A percentile compares a stretch with the other conserved stretches of the same genome.
These are phyloP conservation scores for Drosophila buzzatii DNA, from an alignment of 2,888 invertebrate species.

Conservation along the genomic window DNA sequence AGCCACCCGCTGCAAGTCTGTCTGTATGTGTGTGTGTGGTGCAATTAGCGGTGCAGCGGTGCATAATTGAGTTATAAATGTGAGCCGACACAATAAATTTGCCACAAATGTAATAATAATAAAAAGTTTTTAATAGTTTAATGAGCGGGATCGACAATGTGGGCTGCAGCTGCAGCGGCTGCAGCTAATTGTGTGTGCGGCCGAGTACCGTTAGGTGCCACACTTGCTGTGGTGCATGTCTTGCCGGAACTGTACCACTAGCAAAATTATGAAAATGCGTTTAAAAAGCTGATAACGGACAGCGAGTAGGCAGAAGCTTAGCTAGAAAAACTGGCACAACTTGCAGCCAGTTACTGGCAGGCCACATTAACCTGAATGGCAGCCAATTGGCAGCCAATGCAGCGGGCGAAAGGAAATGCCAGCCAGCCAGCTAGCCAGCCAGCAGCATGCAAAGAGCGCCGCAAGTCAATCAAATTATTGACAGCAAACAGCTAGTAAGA, in stretches of 20 bases:
- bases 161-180: constrained; percentile 20
- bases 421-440: constrained; percentile 22
- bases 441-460: constrained; percentile 69
- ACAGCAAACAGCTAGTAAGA: constrained; percentile 48
- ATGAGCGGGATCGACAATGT: constrained; percentile 44
- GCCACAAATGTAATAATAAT: constrained; percentile 69
- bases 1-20: neutral
- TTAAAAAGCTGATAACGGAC: constrained; percentile 31
- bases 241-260: constrained; percentile 70
- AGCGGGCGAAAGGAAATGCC: constrained; percentile 62
- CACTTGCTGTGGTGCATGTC: constrained; percentile 47
- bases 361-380: constrained; percentile 76
- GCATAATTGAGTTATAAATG: constrained; percentile 72
- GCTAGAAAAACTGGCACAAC: constrained; percentile 68
- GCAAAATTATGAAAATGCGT: constrained; percentile 76
- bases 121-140: constrained; percentile 63
- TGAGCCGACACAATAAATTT: constrained; percentile 26
- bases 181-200: constrained; percentile 59
- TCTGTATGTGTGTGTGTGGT: constrained; percentile 14
- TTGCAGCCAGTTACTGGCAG: constrained; percentile 45
- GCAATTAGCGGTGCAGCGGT: constrained; percentile 41
- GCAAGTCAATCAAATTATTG: constrained; percentile 79
- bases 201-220: constrained; percentile 70
- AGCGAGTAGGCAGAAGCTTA: constrained; percentile 20
- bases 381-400: constrained; percentile 62